Evolutionary conservation across 2,797 vertebrate species (phyloP).

Genomic region (Enteromius unitaeniatus): DNA sequence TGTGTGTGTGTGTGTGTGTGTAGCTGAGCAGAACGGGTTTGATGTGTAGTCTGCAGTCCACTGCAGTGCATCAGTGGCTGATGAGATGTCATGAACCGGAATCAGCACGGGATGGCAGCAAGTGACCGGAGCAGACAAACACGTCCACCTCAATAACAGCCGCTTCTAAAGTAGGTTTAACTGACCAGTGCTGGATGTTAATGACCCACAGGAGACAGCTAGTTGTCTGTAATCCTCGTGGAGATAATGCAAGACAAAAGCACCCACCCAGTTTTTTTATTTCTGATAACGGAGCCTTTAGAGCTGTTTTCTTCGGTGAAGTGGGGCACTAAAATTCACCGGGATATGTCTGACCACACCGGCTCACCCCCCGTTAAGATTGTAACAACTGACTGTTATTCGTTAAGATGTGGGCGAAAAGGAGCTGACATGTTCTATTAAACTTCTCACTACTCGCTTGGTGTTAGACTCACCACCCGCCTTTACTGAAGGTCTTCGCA

Average conservation of each 20-base stretch:
- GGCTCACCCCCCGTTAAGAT: too few species aligned
- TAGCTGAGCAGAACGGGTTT: too few species aligned
- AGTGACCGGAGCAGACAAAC: not conserved
- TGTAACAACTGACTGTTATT: too few species aligned
- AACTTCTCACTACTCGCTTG: too few species aligned
- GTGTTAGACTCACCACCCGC: too few species aligned
- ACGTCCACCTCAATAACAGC: not conserved
- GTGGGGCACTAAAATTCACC: too few species aligned
- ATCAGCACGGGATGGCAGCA: slow-evolving; percentile 28
- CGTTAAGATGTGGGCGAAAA: too few species aligned
- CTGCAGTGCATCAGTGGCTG: too few species aligned
- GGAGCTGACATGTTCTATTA: too few species aligned
- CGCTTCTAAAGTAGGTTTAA: not conserved
- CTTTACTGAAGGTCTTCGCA: too few species aligned
- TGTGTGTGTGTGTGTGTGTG: too few species aligned
- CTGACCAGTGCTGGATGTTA: not conserved
- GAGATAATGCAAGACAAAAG: not conserved
- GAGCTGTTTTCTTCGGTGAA: not conserved
- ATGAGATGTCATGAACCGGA: not conserved
- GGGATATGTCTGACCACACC: too few species aligned
- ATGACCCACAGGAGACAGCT: not conserved
- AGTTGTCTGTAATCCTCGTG: not conserved
- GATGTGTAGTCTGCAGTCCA: not conserved
- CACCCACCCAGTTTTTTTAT: not conserved
- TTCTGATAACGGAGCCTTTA: not conserved